A percentile compares a stretch with the other conserved stretches of the same genome.
Conservation (phyloP, 64 coral and sea anemone genomes). For the Actinia tenebrosa region DNA sequence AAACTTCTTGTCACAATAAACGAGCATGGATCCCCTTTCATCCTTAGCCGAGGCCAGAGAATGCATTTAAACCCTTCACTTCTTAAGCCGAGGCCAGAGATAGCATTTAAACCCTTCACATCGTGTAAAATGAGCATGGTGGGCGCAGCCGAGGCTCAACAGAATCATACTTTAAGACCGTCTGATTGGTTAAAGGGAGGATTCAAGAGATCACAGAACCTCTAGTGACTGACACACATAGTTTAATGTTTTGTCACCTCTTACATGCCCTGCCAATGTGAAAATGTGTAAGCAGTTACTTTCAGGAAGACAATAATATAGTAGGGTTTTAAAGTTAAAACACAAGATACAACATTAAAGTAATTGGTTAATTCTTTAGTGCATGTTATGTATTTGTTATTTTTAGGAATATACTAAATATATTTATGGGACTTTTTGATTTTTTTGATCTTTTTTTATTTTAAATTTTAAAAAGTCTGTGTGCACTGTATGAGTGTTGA, state of each 20-base stretch:
- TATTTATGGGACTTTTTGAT: no score
- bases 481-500: no score
- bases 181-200: conserved; percentile 1
- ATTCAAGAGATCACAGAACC: conserved; percentile 23
- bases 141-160: not conserved
- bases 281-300: conserved; percentile 26
- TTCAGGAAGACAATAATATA: not conserved
- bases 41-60: conserved; percentile 13
- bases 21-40: conserved; percentile 14
- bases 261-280: conserved; percentile 23
- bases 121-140: not conserved
- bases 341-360: not conserved
- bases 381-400: no score
- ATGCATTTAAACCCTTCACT: conserved; percentile 11
- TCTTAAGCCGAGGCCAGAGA: conserved; percentile 8
- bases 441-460: no score
- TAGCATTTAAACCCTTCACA: not conserved
- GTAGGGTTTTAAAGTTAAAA: not conserved
- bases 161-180: conserved; percentile 3
- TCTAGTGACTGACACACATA: conserved; percentile 10
- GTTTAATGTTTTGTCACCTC: conserved; percentile 17
- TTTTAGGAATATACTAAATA: no score
- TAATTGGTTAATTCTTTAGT: not conserved
- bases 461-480: no score
- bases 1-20: not conserved